phyloP scores from a whole-genome alignment of 2,113 vertebrate genomes.

The Nothobranchius kuhntae region DNA sequence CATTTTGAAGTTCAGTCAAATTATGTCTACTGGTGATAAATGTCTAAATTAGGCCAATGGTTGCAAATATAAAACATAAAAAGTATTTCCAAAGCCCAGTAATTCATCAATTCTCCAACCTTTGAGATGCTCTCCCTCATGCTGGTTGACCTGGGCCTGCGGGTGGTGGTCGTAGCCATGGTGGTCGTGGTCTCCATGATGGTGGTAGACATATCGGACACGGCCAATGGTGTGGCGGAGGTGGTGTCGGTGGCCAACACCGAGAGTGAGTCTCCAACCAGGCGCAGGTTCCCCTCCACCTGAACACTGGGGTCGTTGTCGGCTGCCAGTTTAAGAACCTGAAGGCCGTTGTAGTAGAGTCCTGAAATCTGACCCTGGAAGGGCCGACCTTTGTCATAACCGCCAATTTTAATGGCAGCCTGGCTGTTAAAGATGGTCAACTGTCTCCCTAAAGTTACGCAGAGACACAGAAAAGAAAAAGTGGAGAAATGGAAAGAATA shows the following conservation, averaged over 20 bases:
- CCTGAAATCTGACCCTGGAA: constrained; percentile 97
- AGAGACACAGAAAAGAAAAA: constrained; percentile 50
- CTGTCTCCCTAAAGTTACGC: constrained; percentile 85
- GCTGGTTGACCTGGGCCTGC: constrained; percentile 89
- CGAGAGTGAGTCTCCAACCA: constrained; percentile 90
- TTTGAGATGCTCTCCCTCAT: constrained; percentile 91
- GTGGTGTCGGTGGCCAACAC: constrained; percentile 89
- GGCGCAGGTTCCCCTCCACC: constrained; percentile 88
- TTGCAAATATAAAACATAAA: too few species aligned
- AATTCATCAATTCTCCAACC: constrained; percentile 71
- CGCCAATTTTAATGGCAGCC: constrained; percentile 92
- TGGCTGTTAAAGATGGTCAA: constrained; percentile 98
- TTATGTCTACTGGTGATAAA: too few species aligned
- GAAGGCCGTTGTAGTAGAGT: constrained; percentile 94
- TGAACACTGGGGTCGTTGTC: constrained; percentile 90
- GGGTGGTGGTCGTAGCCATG: constrained; percentile 93
- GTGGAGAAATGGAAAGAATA: constrained; percentile 37
- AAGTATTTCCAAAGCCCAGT: too few species aligned
- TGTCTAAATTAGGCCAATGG: too few species aligned
- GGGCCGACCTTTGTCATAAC: constrained; percentile 88
- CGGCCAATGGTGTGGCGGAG: constrained; percentile 87
- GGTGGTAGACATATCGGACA: constrained; percentile 93
- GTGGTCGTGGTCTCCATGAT: constrained; percentile 97
- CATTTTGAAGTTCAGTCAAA: too few species aligned
- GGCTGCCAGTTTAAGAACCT: constrained; percentile 92